Base-by-base conservation (phyloP, 2,113 vertebrate genomes). In the Macquaria australasica region DNA sequence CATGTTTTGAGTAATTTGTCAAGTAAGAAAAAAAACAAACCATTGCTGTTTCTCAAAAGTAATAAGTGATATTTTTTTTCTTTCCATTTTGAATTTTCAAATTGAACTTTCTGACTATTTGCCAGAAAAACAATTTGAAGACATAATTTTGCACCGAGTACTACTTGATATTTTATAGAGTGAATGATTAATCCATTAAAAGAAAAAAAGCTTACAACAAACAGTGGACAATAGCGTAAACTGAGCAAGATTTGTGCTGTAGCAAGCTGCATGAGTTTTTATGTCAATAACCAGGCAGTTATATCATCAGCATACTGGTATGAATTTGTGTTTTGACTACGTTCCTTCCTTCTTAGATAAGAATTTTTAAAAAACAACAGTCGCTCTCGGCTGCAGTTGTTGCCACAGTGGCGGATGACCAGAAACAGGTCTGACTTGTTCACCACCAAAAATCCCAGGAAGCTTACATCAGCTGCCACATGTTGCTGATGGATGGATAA, bases 351-450 rank as follows among this genome's bases (percentile, higher is more conserved):
- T 76, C 21, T 71, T 23, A 10, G 16, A 66, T 73, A 60, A 63
- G 45, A 28, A 28, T 63, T 66, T 34, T 5, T 37, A 39, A 64
- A 55, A 28, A 67, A 71, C 8, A 55, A 58, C 58, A 20, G 28
- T 20, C 14, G 48, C 20, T 37, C 15, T 23, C 3, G 8, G 37
- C 48, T 58, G 70, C 62, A 85, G 25, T 25, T 1, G 10, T 12
- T 51, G 28, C 25, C 2, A 53, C 68, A 50, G 4, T 12, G 41
- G 23, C 1, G 12, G 20, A 8, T 56, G 73, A 67, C 16, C 0
- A 25, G 50, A 63, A 48, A 76, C 80, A 59, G 60, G 87, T 82
- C 76, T 21, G 82, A 83, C 87, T 63, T 62, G 83, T 88, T 89
- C 67, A 39, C 51, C 12, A 8, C n/a, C 23, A 58, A 48, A 58